Evolutionary conservation across 2,113 vertebrate species (phyloP), one percentile per base, ranked within the genome.

Genomic region (Periophthalmodon schlosseri): DNA sequence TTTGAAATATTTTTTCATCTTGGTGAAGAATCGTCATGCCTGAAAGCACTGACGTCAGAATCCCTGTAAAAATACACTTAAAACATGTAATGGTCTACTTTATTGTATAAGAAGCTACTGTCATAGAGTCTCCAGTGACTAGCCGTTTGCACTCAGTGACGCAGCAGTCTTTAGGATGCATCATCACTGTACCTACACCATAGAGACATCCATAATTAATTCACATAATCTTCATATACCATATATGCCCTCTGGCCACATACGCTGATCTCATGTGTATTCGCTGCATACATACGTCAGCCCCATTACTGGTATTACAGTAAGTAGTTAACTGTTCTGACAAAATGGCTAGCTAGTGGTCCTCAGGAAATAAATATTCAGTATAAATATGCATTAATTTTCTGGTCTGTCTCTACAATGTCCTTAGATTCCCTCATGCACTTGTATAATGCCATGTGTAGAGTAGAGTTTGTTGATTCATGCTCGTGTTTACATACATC

Each of bases 401-500:
- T 65, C 18, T 65, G 63, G 8, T 65, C 18, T 39, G 33, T 39
- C 63, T 21, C 13, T 8, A 7, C 60, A 63, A 34, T 34, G 13
- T 63, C 16, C 28, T 63, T 63, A 20, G 15, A 63, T 63, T 34
- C 60, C 14, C 15, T 23, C n/a, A 13, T 44, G 18, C 12, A 44
- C 34, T 65, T 44, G 33, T 39, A 11, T 39, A 44, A 12, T 65
- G 9, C 63, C 61, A 44, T 39, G 63, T 65, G 34, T 65, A 21
- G 33, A 65, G 34, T 34, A 65, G 18, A 44, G 63, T 20, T 39
- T 65, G 34, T 44, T 65, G 63, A 44, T 65, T 12, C 16, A 18
- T n/a, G 0, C 15, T 10, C 23, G 68, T 39, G 34, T 36, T 75
- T 70, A 78, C 18, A 75, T 56, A 68, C 66, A 81, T 67, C 39